Base-by-base conservation (phyloP, 2,797 vertebrate species). In the Cirrhinus mrigala region DNA sequence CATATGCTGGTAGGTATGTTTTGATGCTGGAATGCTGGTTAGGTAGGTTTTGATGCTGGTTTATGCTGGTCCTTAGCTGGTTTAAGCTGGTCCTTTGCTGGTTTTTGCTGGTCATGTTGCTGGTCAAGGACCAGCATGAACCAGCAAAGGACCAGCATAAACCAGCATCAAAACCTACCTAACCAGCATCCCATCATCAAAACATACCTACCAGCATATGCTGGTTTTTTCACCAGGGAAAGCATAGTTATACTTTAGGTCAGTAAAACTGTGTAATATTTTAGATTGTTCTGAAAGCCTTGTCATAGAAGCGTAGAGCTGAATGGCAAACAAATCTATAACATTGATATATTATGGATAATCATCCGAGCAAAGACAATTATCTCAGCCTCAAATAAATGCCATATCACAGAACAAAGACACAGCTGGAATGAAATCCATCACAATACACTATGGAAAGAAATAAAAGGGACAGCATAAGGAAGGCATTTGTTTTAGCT, bases 401-500 rank as follows among this genome's bases (percentile, higher is more conserved):
- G 20, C 12, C 27, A n/a, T 58, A n/a, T 58, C 69, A 48, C 14
- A 22, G 6, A 82, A 82, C 12, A 22, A 82, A 82, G 24, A 82
- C 54, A 82, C 44, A 15, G 24, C 0, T 11, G 29, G 33, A 54
- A 24, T 75, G 16, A 75, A 75, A 46, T 58, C 50, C 6, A 71
- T 71, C 37, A 50, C 69, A 74, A 73, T 48, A 81, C 48, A 40
- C 3, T n/a, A 12, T 0, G 16, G 16, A 71, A 44, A 33, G 14
- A n/a, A 46, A 82, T 20, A 29, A 79, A 16, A 48, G 46, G 46
- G 40, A 62, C 15, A 56, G 29, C 64, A 46, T 62, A 2, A 8
- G 22, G 54, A 33, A 82, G 15, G 8, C 37, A 33, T 73, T 73
- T 62, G 56, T 62, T 82, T 82, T n/a, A 74, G 40, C 1, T 82